Conservation (phyloP, 2,113 vertebrate species). For the Perca flavescens region DNA sequence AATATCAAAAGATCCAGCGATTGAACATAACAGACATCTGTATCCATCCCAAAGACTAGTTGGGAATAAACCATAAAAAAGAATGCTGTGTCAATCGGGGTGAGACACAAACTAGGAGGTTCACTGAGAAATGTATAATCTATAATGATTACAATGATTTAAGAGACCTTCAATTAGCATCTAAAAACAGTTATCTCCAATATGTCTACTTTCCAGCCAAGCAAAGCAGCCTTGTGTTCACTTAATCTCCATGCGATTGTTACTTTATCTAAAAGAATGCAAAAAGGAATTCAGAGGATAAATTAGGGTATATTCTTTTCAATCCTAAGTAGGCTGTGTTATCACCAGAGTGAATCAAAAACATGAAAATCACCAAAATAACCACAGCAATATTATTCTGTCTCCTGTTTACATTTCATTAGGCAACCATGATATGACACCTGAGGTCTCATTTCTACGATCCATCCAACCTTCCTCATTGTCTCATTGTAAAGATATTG, state of each 20-base stretch:
- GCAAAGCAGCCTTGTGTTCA: not conserved
- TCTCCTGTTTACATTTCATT: not conserved
- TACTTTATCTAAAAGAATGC: not conserved
- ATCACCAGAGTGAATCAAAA: not conserved
- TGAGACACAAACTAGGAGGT: not conserved
- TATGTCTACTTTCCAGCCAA: not conserved
- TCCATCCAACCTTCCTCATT: slow-evolving; percentile 2
- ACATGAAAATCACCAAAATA: not conserved
- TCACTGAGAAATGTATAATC: not conserved
- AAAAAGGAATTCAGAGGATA: not conserved
- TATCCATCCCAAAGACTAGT: slow-evolving; percentile 17
- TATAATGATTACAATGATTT: not conserved
- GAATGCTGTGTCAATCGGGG: not conserved
- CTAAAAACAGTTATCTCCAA: not conserved
- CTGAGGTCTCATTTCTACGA: not conserved
- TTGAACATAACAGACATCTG: slow-evolving; percentile 19
- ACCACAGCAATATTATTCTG: not conserved
- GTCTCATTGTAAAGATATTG: slow-evolving; percentile 55
- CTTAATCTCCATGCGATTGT: not conserved
- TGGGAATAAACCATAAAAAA: not conserved
- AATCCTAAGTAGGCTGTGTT: not conserved
- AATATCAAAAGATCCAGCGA: slow-evolving; percentile 26
- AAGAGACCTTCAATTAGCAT: not conserved
- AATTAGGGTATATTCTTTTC: not conserved
- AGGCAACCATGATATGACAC: slow-evolving; percentile 6